Evolutionary conservation across 30 jellyfish, hydroid and myxozoan species (phyloP), one percentile per base, ranked within the genome.

Genomic region (Hydractinia symbiolongicarpus): DNA sequence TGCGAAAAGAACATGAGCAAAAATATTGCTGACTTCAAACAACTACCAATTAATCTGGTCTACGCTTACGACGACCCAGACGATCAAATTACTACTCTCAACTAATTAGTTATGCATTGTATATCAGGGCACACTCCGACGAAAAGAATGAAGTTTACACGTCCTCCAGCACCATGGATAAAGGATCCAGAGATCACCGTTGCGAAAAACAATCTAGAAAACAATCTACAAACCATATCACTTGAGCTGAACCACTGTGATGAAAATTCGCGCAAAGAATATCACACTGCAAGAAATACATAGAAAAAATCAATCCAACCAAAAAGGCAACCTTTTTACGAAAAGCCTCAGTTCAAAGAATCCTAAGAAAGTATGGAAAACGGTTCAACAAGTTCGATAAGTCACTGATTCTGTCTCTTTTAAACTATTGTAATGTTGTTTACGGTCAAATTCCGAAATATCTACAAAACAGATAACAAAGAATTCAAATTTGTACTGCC

Each of bases 141-240:
- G 78, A 87, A 81, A 82, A 67, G 85, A 54, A 77, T 83, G 16
- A 81, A 82, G 66, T 60, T 87, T 13, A 87, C 92, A 44, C 82
- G 88, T 10, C 96, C 96, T 52, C 88, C 89, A 30, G 88, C 96
- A 50, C 92, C 96, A 10, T 87, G 96, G 92, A 62, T 87, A 71
- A 74, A 82, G 67, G 88, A 81, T 75, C 82, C 86, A 50, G 87
- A 62, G 20, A 82, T 87, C 74, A 71, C 44, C 16, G 19, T 44
- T 53, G 71, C 55, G 15, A 81, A 73, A 82, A 53, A 16, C 15
- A 50, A 81, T 20, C 82, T 49, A 30, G 81, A 73, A 16, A 44
- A 16, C 14, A 79, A 54, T n/a, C 78, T 16, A 11, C 78, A 1
- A 58, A 16, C 69, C 19, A 16, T 16, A 13, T 11, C 15, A 58